Evolutionary conservation across 2,797 vertebrate genomes (phyloP), one percentile per base, ranked within the genome.

Genomic region (Darevskia mixta): DNA sequence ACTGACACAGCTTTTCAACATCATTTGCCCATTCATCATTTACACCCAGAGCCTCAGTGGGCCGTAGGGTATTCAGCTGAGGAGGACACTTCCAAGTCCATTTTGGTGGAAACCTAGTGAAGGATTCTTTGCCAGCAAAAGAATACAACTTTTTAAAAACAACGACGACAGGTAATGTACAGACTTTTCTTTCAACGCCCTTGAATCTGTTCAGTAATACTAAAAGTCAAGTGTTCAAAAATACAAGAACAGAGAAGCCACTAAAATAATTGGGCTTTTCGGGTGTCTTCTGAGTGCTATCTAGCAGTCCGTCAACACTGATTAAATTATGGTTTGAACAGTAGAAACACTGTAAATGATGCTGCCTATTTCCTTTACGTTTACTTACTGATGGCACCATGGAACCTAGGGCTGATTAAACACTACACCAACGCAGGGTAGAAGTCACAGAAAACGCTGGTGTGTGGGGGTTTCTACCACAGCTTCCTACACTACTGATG

Each of bases 41-140:
- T 11, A 20, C 49, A 55, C 7, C 35, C 79, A 89, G 75, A 17
- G 75, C 0, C 0, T 76, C 61, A 79, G 58, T 7, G 83, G 0
- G 0, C 7, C 45, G 67, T 0, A 64, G 45, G 81, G 5, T 9
- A 89, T 75, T 89, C 86, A 41, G 11, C 79, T 92, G 27, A 72
- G 35, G 85, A 81, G 29, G 29, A 72, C 45, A 83, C 29, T 88
- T 49, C 67, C 90, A 89, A 32, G 61, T 20, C 64, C 87, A 23
- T 87, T 71, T 64, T 88, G 76, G 41, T 78, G 87, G 87, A 87
- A 92, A 79, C 88, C 1, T 81, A 49, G 49, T 83, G 90, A 83
- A 79, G 38, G 89, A 89, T 71, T 69, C 2, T 72, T 71, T 81
- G 79, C 49, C 73, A 75, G 84, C 41, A 89, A 18, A 72, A 87